A percentile compares a stretch with the other conserved stretches of the same genome.
Evolutionary conservation across 2,797 vertebrate genomes (phyloP).

Genomic region (Poecilia picta): DNA sequence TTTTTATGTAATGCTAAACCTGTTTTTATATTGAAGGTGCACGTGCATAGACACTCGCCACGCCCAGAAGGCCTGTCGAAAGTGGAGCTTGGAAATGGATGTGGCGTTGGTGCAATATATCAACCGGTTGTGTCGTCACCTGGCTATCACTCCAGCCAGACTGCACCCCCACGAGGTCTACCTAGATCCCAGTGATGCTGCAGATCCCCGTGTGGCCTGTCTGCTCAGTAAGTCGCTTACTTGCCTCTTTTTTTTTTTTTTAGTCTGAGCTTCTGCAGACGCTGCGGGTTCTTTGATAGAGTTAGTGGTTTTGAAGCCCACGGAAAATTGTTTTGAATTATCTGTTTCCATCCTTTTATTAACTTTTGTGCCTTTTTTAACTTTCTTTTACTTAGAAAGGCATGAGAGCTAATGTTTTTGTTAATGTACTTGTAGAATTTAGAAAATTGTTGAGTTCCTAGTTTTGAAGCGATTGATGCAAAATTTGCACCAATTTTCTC

Average conservation of each 20-base stretch:
- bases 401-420: neutral
- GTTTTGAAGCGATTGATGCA: neutral
- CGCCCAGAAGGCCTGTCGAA: slow-evolving; percentile 93
- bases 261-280: neutral
- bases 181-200: slow-evolving; percentile 87
- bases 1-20: slow-evolving; percentile 4
- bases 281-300: neutral
- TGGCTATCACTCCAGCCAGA: slow-evolving; percentile 94
- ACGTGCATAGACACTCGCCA: slow-evolving; percentile 92
- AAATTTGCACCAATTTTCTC: neutral
- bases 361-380: neutral
- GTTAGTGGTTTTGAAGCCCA: neutral
- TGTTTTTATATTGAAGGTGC: slow-evolving; percentile 63
- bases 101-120: slow-evolving; percentile 93
- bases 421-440: neutral
- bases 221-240: slow-evolving; percentile 84
- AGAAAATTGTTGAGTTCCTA: neutral
- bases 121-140: slow-evolving; percentile 94
- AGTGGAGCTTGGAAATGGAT: slow-evolving; percentile 96
- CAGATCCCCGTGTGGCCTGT: slow-evolving; percentile 90
- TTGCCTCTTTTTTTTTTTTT: neutral
- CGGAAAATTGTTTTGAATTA: neutral
- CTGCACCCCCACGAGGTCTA: slow-evolving; percentile 98
- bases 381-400: neutral
- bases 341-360: neutral